Evolutionary conservation across 2,888 invertebrate genomes (phyloP).

Genomic region (Coleophora flavipennella): DNA sequence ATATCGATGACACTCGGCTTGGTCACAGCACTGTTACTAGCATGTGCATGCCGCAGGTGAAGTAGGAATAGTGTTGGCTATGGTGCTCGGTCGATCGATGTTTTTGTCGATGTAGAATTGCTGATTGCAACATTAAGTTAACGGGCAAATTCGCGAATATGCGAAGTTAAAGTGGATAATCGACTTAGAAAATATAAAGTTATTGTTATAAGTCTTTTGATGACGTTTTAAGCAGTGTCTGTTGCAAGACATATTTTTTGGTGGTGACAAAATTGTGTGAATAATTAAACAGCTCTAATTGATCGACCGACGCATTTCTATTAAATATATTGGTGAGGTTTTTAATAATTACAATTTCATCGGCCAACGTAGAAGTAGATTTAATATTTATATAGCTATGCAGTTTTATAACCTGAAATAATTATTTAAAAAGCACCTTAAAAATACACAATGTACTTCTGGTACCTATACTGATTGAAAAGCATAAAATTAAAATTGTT

Average conservation of each 20-base stretch:
- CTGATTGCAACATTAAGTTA: not conserved
- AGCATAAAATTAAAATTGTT: too few relatives aligned
- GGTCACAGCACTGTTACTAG: constrained; percentile 41
- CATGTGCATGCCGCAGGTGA: constrained; percentile 69
- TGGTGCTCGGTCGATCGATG: constrained; percentile 31
- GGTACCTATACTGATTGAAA: too few relatives aligned
- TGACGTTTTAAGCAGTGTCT: too few relatives aligned
- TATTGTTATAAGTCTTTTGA: too few relatives aligned
- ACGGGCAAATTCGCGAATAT: too few relatives aligned
- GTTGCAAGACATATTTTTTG: too few relatives aligned
- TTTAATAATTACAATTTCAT: constrained; percentile 46
- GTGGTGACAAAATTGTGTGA: too few relatives aligned
- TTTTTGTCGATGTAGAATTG: constrained; percentile 12
- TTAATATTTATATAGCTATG: constrained; percentile 48
- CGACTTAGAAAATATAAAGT: too few relatives aligned
- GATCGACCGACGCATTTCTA: not conserved
- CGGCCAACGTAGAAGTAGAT: constrained; percentile 64
- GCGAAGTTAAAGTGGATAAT: too few relatives aligned
- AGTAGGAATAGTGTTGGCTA: constrained; percentile 44
- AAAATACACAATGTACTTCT: too few relatives aligned
- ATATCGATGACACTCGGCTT: constrained; percentile 21
- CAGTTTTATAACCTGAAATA: not conserved
- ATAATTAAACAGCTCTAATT: not conserved
- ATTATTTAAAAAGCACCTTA: not conserved
- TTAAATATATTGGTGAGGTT: constrained; percentile 29